Evolutionary conservation across 2,797 vertebrate genomes (phyloP), one percentile per base, ranked within the genome.

Genomic region (Pipistrellus pipistrellus): DNA sequence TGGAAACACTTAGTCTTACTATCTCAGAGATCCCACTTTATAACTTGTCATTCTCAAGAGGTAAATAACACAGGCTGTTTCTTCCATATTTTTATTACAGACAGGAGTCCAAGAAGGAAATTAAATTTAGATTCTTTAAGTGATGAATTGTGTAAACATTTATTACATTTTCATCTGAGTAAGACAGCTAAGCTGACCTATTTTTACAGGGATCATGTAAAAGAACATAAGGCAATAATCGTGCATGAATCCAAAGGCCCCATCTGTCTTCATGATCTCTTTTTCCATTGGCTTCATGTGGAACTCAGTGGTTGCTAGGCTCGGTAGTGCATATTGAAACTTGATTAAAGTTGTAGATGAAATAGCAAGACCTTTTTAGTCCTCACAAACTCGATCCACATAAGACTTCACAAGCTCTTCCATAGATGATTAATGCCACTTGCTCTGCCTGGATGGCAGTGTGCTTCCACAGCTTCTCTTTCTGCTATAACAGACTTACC

Each of bases 111-210:
- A 96, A 96, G 90, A 72, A 90, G 96, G 92, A 97, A 97, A 97
- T 97, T 97, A 96, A 97, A 95, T 96, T 78, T 96, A 94, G 85
- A 86, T 89, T 96, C 91, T 94, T 93, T 93, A 93, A 91, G 73
- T 94, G 89, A 94, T 94, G 95, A 92, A 95, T 96, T 95, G 87
- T 94, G 91, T 97, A 96, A 97, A 97, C 94, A 96, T 96, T 97
- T 97, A 96, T 97, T 97, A 91, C 77, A 93, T 96, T 98, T 97
- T 98, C 92, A 95, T 97, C 76, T 93, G 84, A 84, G 88, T 93
- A 41, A 97, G 86, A 85, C 92, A 87, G 95, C 84, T 96, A 77
- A 95, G 38, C 90, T 86, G 95, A 95, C 91, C 85, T 96, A 85
- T 94, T 97, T 96, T 96, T 90, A 93, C 41, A 92, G 68, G 92